Evolutionary conservation across 1,140 invertebrate genomes (phyloP).

Genomic region (Zeugodacus cucurbitae): DNA sequence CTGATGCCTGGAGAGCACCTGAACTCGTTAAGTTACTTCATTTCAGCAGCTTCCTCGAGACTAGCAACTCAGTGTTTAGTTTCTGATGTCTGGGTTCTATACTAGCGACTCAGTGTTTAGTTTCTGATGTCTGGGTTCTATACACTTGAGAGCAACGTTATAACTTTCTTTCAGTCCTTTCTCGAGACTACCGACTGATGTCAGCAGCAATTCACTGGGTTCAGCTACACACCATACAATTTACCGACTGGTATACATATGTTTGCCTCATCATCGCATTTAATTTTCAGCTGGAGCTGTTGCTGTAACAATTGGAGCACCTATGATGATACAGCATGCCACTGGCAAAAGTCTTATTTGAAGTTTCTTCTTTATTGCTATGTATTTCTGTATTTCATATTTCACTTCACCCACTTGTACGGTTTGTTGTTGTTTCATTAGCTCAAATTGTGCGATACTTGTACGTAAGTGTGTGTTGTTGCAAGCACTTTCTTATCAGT

Average conservation of each 20-base stretch:
- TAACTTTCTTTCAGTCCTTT: too few relatives aligned
- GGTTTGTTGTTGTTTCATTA: neutral
- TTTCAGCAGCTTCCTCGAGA: too few relatives aligned
- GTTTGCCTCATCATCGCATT: neutral
- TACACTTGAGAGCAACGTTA: too few relatives aligned
- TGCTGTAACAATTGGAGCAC: neutral
- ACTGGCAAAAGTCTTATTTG: neutral
- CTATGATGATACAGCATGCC: slow-evolving; percentile 5
- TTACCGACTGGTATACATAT: neutral
- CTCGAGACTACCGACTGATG: too few relatives aligned
- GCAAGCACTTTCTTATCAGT: neutral
- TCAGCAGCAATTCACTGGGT: too few relatives aligned
- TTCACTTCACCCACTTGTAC: neutral
- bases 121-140: too few relatives aligned
- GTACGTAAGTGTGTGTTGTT: neutral
- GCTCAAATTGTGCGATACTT: neutral
- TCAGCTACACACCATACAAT: neutral
- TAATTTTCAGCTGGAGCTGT: neutral
- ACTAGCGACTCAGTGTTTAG: too few relatives aligned
- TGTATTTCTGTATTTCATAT: neutral
- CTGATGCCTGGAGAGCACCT: too few relatives aligned
- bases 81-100: too few relatives aligned
- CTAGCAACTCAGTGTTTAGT: too few relatives aligned
- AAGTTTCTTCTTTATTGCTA: neutral
- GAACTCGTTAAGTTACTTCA: too few relatives aligned